Percentiles rank a stretch among this genome's conserved stretches.
These are phyloP conservation scores for Vimba vimba DNA, from an alignment of 2,113 vertebrate genomes.

Conservation along the genomic window DNA sequence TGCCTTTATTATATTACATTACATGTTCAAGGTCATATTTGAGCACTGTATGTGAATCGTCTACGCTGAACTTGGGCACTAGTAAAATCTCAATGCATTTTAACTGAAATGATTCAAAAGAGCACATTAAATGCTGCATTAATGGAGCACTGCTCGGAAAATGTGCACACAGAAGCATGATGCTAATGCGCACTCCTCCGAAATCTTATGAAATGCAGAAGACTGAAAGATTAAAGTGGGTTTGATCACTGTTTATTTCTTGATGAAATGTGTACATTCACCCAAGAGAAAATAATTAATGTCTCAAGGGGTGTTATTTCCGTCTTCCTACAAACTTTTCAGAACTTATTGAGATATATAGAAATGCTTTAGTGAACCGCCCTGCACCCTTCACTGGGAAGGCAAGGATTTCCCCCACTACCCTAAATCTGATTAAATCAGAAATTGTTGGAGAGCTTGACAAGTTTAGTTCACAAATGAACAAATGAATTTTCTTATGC, in stretches of 20 bases:
- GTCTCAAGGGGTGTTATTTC: conserved; percentile 18
- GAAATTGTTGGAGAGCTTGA: background rate
- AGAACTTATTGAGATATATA: background rate
- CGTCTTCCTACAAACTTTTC: background rate
- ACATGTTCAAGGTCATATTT: background rate
- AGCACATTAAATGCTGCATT: background rate
- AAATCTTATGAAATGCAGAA: conserved; percentile 19
- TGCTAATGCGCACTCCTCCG: conserved; percentile 12
- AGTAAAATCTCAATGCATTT: background rate
- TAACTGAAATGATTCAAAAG: background rate
- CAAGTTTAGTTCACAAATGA: conserved; percentile 13
- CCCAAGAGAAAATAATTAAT: background rate
- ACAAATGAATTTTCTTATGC: background rate
- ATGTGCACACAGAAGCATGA: conserved; percentile 33
- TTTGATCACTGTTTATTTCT: conserved; percentile 36
- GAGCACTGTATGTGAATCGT: background rate
- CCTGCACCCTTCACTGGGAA: background rate
- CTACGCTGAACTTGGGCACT: background rate
- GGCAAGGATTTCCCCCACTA: background rate
- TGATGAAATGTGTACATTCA: conserved; percentile 6
- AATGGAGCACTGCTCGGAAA: background rate
- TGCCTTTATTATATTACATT: background rate
- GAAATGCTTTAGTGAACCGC: background rate
- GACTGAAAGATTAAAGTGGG: conserved; percentile 31
- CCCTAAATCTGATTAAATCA: conserved; percentile 6